Conservation (phyloP, 2,888 invertebrate genomes). For the Diaprepes abbreviatus region DNA sequence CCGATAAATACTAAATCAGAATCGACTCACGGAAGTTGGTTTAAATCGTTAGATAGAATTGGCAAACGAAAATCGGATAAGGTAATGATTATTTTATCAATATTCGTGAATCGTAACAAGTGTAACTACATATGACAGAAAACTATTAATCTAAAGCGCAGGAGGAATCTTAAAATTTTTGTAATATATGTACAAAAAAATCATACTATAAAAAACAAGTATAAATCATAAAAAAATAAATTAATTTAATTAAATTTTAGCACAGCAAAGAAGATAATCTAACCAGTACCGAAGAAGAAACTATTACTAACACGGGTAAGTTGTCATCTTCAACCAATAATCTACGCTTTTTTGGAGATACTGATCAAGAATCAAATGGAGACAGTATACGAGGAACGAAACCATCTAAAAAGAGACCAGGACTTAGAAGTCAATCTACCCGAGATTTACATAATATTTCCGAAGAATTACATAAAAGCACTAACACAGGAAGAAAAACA, state of each 20-base stretch:
- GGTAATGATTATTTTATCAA: slow-evolving; percentile 65
- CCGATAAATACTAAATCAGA: slow-evolving; percentile 56
- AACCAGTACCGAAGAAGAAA: slow-evolving; percentile 68
- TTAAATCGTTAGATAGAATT: slow-evolving; percentile 82
- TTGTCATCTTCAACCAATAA: slow-evolving; percentile 74
- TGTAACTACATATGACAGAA: too few relatives aligned
- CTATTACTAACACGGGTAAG: slow-evolving; percentile 66
- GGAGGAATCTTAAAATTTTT: too few relatives aligned
- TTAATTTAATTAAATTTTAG: too few relatives aligned
- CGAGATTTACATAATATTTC: slow-evolving; percentile 74
- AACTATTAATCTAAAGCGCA: too few relatives aligned
- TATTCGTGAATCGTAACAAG: too few relatives aligned
- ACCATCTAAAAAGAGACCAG: slow-evolving; percentile 35
- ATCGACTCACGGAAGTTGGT: slow-evolving; percentile 75
- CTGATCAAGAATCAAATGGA: slow-evolving; percentile 78
- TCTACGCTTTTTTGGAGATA: slow-evolving; percentile 88
- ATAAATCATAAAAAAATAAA: too few relatives aligned
- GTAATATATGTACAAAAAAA: too few relatives aligned
- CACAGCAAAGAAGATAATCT: slow-evolving; percentile 64
- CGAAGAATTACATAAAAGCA: slow-evolving; percentile 62
- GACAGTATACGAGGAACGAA: slow-evolving; percentile 40
- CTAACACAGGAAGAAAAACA: slow-evolving; percentile 14
- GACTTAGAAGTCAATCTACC: slow-evolving; percentile 62
- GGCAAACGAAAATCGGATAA: slow-evolving; percentile 76
- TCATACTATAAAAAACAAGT: too few relatives aligned